phyloP scores from a whole-genome alignment of 2,888 invertebrate genomes.

The Chrysodeixis includens region DNA sequence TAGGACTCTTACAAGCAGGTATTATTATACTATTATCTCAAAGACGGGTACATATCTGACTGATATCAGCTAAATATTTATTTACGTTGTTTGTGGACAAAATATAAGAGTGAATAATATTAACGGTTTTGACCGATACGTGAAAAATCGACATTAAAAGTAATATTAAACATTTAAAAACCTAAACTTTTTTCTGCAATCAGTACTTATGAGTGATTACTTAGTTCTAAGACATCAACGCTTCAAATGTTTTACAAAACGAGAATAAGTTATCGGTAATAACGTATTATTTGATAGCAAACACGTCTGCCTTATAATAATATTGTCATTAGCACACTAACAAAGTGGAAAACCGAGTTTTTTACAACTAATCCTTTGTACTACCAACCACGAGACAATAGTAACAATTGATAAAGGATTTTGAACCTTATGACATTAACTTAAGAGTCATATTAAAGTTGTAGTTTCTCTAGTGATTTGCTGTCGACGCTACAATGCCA shows the following conservation, averaged over 20 bases:
- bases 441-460: no score
- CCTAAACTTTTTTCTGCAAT: constrained; percentile 56
- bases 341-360: constrained; percentile 58
- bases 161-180: no score
- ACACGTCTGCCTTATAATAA: constrained; percentile 74
- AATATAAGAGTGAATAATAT: no score
- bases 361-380: constrained; percentile 56
- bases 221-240: constrained; percentile 64
- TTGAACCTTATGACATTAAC: not conserved
- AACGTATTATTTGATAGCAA: constrained; percentile 74
- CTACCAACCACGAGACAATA: not conserved
- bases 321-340: constrained; percentile 78
- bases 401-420: not conserved
- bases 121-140: no score
- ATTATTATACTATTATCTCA: no score
- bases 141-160: no score
- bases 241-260: constrained; percentile 69
- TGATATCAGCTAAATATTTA: no score
- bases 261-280: constrained; percentile 68
- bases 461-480: not conserved
- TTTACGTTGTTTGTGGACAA: no score
- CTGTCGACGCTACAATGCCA: constrained; percentile 11
- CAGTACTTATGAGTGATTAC: constrained; percentile 66
- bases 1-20: no score
- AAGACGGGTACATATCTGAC: no score